phyloP scores from a whole-genome alignment of 2,797 vertebrate genomes.

The Lemur catta region DNA sequence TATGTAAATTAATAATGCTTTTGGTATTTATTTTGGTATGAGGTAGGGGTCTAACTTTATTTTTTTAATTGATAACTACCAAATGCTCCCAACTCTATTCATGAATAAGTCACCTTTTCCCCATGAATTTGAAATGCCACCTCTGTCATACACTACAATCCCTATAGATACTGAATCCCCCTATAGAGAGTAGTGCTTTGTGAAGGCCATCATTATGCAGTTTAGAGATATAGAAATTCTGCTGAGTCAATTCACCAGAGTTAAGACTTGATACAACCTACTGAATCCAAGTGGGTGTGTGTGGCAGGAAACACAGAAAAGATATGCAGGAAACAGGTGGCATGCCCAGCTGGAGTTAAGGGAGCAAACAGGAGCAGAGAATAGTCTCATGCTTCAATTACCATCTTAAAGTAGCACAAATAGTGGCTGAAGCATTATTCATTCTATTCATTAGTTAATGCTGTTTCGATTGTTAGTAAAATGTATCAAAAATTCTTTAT shows the following conservation, averaged over 20 bases:
- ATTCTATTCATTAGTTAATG: conserved; percentile 52
- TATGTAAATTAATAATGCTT: background rate
- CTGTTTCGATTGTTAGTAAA: conserved; percentile 37
- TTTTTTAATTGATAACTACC: background rate
- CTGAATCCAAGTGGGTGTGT: background rate
- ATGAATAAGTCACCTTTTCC: background rate
- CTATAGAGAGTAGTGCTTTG: background rate
- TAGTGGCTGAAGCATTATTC: conserved; percentile 40
- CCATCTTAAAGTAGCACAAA: conserved; percentile 53
- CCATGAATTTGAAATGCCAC: background rate
- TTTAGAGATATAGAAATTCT: conserved; percentile 5
- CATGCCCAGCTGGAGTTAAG: background rate
- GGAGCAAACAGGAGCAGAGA: background rate
- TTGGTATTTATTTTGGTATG: background rate
- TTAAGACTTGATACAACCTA: background rate
- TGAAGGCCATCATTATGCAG: background rate
- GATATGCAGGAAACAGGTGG: background rate
- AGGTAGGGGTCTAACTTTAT: background rate
- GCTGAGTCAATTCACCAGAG: background rate
- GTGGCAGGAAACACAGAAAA: background rate
- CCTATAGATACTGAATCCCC: background rate
- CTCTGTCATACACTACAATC: background rate
- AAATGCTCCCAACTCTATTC: background rate
- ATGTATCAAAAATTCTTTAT: background rate
- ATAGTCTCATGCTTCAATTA: conserved; percentile 52